A percentile compares a stretch with the other conserved stretches of the same genome.
Evolutionary conservation across 2,888 invertebrate species (phyloP).

Genomic region (Disparrhopalites patrizii): DNA sequence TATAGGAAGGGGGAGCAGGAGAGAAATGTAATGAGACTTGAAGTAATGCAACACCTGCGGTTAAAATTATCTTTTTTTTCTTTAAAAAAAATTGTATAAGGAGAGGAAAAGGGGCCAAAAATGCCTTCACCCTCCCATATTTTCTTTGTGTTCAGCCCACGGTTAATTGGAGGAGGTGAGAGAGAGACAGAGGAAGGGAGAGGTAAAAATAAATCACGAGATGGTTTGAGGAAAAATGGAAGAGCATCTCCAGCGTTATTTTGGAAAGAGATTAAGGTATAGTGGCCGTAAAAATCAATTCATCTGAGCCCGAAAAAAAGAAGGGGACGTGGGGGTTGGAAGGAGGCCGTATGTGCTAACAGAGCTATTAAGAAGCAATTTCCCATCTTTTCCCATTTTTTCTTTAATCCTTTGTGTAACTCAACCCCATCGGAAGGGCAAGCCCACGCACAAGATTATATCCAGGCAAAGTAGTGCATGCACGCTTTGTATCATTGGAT

Average conservation of each 20-base stretch:
- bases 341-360: constrained; percentile 21
- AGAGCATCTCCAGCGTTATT: neutral
- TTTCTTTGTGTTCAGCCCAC: neutral
- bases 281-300: neutral
- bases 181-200: too few relatives aligned
- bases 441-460: too few relatives aligned
- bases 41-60: neutral
- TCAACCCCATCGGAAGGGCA: too few relatives aligned
- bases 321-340: constrained; percentile 22
- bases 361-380: constrained; percentile 27
- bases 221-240: neutral
- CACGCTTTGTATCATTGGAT: too few relatives aligned
- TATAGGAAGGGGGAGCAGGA: too few relatives aligned
- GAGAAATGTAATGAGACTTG: neutral
- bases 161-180: too few relatives aligned
- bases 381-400: constrained; percentile 19
- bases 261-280: neutral
- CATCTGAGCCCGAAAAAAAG: constrained; percentile 1
- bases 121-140: neutral
- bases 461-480: too few relatives aligned
- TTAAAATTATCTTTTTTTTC: too few relatives aligned
- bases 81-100: neutral
- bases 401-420: too few relatives aligned
- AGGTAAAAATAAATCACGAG: neutral
- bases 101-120: neutral